phyloP scores from a whole-genome alignment of 2,888 invertebrate species.

The Leucophenga montana region DNA sequence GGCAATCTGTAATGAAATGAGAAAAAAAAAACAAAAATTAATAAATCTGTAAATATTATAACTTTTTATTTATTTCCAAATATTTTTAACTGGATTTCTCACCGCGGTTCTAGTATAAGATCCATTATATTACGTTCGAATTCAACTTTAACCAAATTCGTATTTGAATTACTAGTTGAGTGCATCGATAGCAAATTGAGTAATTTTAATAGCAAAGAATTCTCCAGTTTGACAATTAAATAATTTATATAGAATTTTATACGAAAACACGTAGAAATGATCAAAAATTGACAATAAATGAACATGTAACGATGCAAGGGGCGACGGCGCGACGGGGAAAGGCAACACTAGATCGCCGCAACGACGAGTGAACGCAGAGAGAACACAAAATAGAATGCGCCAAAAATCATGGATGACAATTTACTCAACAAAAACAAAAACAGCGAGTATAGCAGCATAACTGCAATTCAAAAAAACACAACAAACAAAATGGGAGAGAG shows the following conservation, averaged over 20 bases:
- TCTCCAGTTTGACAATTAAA: conserved; percentile 58
- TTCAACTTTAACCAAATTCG: conserved; percentile 67
- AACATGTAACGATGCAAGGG: conserved; percentile 7
- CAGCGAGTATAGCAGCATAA: background rate
- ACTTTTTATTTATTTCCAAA: background rate
- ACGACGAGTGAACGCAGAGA: conserved; percentile 43
- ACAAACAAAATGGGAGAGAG: background rate
- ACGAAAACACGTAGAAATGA: conserved; percentile 26
- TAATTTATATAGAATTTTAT: conserved; percentile 29
- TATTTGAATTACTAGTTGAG: conserved; percentile 44
- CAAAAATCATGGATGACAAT: conserved; percentile 44
- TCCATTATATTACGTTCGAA: conserved; percentile 72
- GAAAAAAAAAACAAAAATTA: conserved; percentile 38
- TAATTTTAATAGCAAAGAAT: conserved; percentile 60
- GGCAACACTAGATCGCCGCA: conserved; percentile 32
- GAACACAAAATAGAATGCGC: conserved; percentile 57
- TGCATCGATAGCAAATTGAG: conserved; percentile 57
- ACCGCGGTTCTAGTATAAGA: conserved; percentile 67
- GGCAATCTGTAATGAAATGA: conserved; percentile 84
- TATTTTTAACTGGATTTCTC: conserved; percentile 18
- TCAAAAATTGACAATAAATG: conserved; percentile 27
- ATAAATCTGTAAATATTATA: background rate
- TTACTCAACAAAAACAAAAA: background rate
- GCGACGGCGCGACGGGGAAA: conserved; percentile 33
- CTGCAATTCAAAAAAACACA: background rate